phyloP scores from a whole-genome alignment of 30 jellyfish, hydroid and myxozoan species.

The Hydra vulgaris region DNA sequence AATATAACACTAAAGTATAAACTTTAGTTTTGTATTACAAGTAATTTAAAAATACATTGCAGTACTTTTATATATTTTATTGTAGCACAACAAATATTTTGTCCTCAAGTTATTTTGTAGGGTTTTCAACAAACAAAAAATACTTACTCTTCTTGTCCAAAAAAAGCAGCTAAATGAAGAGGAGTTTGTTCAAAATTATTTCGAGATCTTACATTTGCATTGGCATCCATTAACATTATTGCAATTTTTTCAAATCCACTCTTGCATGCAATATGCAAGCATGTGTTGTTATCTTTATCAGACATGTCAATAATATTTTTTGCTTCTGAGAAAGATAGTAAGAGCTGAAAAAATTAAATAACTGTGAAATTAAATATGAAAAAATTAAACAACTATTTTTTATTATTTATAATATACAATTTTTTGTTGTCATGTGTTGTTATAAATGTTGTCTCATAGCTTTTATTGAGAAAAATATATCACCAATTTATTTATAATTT shows the following conservation, averaged over 20 bases:
- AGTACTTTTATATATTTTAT: too few species aligned
- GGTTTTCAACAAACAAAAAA: neutral
- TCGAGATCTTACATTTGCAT: constrained; percentile 52
- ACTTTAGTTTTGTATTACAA: neutral
- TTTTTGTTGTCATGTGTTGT: too few species aligned
- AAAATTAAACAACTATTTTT: neutral
- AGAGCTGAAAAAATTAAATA: constrained; percentile 1
- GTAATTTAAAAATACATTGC: neutral
- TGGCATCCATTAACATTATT: constrained; percentile 37
- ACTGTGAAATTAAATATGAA: neutral
- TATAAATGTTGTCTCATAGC: too few species aligned
- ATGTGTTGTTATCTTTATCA: constrained; percentile 78
- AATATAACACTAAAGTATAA: neutral
- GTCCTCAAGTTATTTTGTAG: too few species aligned
- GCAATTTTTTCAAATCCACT: constrained; percentile 71
- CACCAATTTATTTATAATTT: too few species aligned
- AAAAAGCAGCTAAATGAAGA: constrained; percentile 70
- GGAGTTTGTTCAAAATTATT: constrained; percentile 71
- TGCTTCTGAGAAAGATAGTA: neutral
- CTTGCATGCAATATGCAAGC: constrained; percentile 72
- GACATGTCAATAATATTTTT: constrained; percentile 29
- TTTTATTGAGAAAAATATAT: too few species aligned
- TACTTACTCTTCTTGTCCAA: constrained; percentile 82
- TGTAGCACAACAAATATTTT: too few species aligned
- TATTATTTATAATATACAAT: too few species aligned